Percentiles rank a stretch among this genome's conserved stretches.
phyloP scores from a whole-genome alignment of 64 coral and sea anemone species.

The Dendronephthya gigantea region DNA sequence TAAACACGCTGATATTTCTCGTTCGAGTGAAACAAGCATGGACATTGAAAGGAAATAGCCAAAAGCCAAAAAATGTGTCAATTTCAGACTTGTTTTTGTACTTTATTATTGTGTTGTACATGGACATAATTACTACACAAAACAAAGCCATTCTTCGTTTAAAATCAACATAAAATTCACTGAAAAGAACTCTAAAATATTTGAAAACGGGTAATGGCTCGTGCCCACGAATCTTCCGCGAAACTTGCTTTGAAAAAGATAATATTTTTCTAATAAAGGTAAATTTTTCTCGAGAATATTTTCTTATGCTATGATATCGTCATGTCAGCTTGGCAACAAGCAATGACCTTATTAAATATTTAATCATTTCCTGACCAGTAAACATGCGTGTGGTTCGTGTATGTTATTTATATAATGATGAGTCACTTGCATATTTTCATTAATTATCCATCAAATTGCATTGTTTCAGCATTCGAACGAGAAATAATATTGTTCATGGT shows the following conservation, averaged over 20 bases:
- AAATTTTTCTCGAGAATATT: too few species aligned
- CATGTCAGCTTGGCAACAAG: background rate
- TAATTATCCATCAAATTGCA: background rate
- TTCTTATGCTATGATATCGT: background rate
- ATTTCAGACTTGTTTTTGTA: background rate
- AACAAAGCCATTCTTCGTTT: background rate
- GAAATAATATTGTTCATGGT: too few species aligned
- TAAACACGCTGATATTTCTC: too few species aligned
- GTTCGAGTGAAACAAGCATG: background rate
- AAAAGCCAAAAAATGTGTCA: background rate
- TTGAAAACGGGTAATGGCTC: too few species aligned
- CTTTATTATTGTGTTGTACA: background rate
- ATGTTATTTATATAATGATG: background rate
- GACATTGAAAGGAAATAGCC: background rate
- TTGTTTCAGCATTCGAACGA: too few species aligned
- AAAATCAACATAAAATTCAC: too few species aligned
- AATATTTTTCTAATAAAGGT: too few species aligned
- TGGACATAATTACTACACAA: background rate
- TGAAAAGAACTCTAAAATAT: too few species aligned
- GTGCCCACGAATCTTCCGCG: too few species aligned
- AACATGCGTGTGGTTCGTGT: background rate
- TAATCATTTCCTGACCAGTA: background rate
- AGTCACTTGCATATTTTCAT: background rate
- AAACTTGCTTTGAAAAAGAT: too few species aligned
- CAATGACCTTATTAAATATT: constrained; percentile 1